A percentile compares a stretch with the other conserved stretches of the same genome.
Evolutionary conservation across 2,888 invertebrate genomes (phyloP).

Genomic region (Marasmarcha lunaedactyla): DNA sequence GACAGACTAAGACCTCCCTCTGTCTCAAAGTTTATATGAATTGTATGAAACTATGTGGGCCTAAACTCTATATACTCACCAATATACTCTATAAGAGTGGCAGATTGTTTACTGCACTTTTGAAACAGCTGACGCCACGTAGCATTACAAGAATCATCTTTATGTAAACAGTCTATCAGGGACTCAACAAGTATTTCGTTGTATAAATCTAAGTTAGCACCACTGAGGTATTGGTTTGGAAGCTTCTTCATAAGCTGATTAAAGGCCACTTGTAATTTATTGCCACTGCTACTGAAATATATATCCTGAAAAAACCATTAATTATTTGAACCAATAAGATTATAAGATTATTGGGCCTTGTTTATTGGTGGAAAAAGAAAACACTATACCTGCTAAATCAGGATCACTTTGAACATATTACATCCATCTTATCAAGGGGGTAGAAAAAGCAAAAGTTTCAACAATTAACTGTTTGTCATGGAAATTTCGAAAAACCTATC

Average conservation of each 20-base stretch:
- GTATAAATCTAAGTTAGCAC: slow-evolving; percentile 49
- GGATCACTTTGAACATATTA: too few relatives aligned
- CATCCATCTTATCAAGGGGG: too few relatives aligned
- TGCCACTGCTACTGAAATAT: slow-evolving; percentile 53
- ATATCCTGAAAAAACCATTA: slow-evolving; percentile 40
- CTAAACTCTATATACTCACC: slow-evolving; percentile 32
- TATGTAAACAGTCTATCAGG: slow-evolving; percentile 70
- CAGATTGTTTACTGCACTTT: slow-evolving; percentile 75
- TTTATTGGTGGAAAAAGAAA: too few relatives aligned
- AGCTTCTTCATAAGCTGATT: slow-evolving; percentile 76
- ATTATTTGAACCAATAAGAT: not conserved
- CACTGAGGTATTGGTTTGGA: slow-evolving; percentile 57
- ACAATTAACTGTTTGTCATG: too few relatives aligned
- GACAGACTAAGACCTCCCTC: too few relatives aligned
- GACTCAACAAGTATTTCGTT: slow-evolving; percentile 71
- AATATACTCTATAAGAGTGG: slow-evolving; percentile 71
- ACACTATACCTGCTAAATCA: too few relatives aligned
- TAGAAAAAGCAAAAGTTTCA: too few relatives aligned
- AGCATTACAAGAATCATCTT: slow-evolving; percentile 74
- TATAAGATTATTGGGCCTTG: too few relatives aligned
- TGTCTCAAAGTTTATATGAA: too few relatives aligned
- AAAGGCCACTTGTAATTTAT: slow-evolving; percentile 63
- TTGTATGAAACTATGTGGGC: too few relatives aligned
- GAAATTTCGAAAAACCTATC: too few relatives aligned
- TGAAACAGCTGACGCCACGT: slow-evolving; percentile 78